Base-by-base conservation (phyloP, 1,140 invertebrate species). In the Drosophila burlai region DNA sequence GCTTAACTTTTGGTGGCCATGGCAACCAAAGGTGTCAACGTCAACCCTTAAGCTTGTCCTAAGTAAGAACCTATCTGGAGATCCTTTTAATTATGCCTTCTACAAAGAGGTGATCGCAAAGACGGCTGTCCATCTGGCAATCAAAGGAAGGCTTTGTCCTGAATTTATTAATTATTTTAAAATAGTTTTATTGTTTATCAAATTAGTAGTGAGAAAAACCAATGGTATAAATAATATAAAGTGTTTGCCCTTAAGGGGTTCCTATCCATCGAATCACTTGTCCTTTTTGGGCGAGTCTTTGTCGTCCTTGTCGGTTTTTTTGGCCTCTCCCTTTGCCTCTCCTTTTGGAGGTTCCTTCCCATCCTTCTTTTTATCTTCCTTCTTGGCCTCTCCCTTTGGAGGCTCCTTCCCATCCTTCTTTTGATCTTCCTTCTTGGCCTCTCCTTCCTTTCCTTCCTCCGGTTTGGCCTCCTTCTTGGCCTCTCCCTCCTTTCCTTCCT, bases 1-100 rank as follows among this genome's bases (percentile, higher is more conserved):
- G 24, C 4, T 64, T n/a, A 10, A 10, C 26, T 9, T 31, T 8
- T 5, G 4, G 75, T 81, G 65, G 24, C 59, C 79, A 72, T 60
- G 49, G 76, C 38, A 86, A 91, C 86, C 16, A 6, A 11, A 13
- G 4, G 24, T 24, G 24, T 24, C 24, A 24, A 24, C 1, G 3
- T 15, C 38, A 11, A 57, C 45, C 50, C 26, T 34, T 36, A 16
- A 26, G 3, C 15, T 29, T 15, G 18, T 4, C 0, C 0, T 24
- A 26, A 54, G 9, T 29, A 1, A 3, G 13, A 21, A 47, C 2
- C 40, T 18, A 3, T n/a, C 13, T 45, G 7, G 7, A n/a, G 38
- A 54, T 66, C n/a, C 7, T 16, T 3, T 36, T 24, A 9, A 4
- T 18, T 11, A 11, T 13, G 34, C 38, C 38, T 40, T 40, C 15